Conservation (phyloP, 2,797 vertebrate genomes). For the Scarus forsteni region DNA sequence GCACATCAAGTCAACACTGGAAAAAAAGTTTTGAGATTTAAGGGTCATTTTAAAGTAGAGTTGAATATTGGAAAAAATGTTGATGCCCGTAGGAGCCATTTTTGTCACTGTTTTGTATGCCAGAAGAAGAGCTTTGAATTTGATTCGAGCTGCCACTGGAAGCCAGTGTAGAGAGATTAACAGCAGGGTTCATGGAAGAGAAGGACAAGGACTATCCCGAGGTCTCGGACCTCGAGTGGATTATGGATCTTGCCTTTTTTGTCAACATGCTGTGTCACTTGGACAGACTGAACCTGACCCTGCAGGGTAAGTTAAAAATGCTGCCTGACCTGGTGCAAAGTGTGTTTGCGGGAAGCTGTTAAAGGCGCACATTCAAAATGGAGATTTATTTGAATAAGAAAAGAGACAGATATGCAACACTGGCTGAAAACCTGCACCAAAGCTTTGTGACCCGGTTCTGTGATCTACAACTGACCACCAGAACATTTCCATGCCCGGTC, state of each 20-base stretch:
- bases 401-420: conserved; percentile 46
- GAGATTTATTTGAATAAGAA: conserved; percentile 41
- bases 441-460: conserved; percentile 28
- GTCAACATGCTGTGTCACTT: neutral
- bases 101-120: neutral
- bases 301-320: no score
- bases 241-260: neutral
- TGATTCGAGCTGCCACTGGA: no score
- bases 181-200: neutral
- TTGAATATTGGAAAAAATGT: no score
- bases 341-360: conserved; percentile 49
- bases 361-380: conserved; percentile 49
- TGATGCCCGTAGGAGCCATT: no score
- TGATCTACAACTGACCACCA: conserved; percentile 54
- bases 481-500: no score
- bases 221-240: neutral
- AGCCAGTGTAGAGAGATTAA: no score
- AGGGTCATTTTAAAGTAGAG: no score
- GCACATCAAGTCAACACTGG: no score
- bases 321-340: conserved; percentile 37
- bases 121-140: no score
- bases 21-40: no score
- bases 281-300: no score
- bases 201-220: neutral
- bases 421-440: conserved; percentile 51